Evolutionary conservation across 1,140 invertebrate genomes (phyloP).

Genomic region (Drosophila cardini): DNA sequence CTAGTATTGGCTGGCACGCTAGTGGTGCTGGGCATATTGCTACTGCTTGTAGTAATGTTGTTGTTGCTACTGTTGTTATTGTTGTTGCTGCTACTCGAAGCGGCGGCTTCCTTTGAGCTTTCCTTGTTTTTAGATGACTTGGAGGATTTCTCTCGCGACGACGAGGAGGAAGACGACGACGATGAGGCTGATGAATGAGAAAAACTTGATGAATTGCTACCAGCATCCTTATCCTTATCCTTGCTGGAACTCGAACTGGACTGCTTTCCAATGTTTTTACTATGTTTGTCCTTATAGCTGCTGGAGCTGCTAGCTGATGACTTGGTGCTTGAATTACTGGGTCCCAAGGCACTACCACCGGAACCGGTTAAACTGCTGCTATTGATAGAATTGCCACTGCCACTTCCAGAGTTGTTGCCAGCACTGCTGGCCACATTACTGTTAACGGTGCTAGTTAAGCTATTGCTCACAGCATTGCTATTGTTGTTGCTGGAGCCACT

Average conservation of each 20-base stretch:
- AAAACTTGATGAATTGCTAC: constrained; percentile 70
- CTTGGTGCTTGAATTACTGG: constrained; percentile 46
- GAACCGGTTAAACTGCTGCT: constrained; percentile 21
- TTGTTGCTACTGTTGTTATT: constrained; percentile 22
- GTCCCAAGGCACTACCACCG: constrained; percentile 8
- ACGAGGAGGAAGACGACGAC: constrained; percentile 67
- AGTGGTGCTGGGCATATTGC: constrained; percentile 32
- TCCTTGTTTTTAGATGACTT: constrained; percentile 83
- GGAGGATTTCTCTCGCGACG: constrained; percentile 75
- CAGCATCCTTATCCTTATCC: constrained; percentile 78
- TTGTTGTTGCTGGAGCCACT: constrained; percentile 33
- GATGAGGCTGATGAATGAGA: constrained; percentile 67
- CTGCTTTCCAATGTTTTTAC: constrained; percentile 69
- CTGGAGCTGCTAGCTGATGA: constrained; percentile 55
- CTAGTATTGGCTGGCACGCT: constrained; percentile 18
- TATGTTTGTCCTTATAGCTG: constrained; percentile 81
- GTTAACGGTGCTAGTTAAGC: constrained; percentile 3
- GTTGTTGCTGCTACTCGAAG: constrained; percentile 14
- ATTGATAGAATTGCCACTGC: constrained; percentile 37
- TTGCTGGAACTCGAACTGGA: constrained; percentile 75
- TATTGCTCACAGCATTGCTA: constrained; percentile 42
- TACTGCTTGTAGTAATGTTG: constrained; percentile 49
- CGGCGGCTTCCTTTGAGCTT: constrained; percentile 28
- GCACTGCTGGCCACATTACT: constrained; percentile 7
- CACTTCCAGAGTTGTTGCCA: constrained; percentile 42